Conservation (phyloP, 2,113 vertebrate species). For the Pithys albifrons region DNA sequence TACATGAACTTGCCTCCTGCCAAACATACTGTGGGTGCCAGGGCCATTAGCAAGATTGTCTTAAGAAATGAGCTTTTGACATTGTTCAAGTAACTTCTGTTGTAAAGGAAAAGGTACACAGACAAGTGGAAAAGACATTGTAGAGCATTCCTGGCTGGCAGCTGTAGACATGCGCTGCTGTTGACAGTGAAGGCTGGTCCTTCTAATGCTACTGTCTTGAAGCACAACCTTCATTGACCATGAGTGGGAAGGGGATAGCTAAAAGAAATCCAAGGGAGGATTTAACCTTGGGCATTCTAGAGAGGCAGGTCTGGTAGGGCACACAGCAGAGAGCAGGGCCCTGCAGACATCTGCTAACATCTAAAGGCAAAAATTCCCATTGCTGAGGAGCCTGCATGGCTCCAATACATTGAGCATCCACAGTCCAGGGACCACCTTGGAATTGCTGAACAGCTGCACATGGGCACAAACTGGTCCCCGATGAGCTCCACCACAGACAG, state of each 20-base stretch:
- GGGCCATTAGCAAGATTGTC: constrained; percentile 31
- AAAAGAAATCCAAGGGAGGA: background rate
- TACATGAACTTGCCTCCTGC: constrained; percentile 39
- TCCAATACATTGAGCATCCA: rapidly evolving
- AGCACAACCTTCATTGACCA: background rate
- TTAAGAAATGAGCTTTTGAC: constrained; percentile 46
- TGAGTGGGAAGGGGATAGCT: background rate
- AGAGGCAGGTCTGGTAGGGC: background rate
- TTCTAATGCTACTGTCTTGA: background rate
- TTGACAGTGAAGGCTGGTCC: background rate
- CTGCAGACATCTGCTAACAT: background rate
- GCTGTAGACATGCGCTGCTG: background rate
- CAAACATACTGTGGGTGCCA: constrained; percentile 8
- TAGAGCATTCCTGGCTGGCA: background rate
- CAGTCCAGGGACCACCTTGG: background rate
- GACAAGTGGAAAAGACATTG: background rate
- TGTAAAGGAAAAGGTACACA: background rate
- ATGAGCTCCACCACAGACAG: background rate
- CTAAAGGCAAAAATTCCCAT: background rate
- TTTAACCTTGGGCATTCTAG: rapidly evolving
- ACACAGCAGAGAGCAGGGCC: background rate
- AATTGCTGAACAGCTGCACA: rapidly evolving
- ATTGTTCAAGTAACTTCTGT: constrained; percentile 27
- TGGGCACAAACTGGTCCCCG: background rate
- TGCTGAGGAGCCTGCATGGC: background rate